These are phyloP conservation scores for Acipenser transmontanus DNA, from an alignment of 2,797 vertebrate genomes.

Conservation along the genomic window DNA sequence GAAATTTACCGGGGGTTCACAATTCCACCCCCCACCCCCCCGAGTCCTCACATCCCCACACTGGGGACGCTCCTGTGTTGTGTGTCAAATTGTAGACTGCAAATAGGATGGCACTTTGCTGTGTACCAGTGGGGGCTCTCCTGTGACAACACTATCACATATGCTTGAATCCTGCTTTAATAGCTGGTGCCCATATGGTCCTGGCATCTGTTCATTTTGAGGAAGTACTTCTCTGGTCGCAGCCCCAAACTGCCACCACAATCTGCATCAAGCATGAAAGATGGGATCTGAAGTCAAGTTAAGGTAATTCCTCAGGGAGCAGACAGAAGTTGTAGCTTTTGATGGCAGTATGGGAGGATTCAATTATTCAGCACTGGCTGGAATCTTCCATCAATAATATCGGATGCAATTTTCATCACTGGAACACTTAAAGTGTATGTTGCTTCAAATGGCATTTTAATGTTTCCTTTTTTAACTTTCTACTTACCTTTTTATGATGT, in stretches of 20 bases:
- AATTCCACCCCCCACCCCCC: no score
- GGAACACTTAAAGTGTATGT: neutral
- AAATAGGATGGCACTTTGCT: neutral
- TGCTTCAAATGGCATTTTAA: neutral
- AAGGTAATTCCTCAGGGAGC: neutral
- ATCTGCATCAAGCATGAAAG: neutral
- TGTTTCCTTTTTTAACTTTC: no score
- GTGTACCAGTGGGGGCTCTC: neutral
- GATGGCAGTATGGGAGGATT: neutral
- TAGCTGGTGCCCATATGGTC: neutral
- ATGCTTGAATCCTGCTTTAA: neutral
- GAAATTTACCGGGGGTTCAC: no score
- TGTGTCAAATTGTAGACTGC: neutral
- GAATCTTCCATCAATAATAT: slow-evolving; percentile 2
- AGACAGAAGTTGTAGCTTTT: neutral
- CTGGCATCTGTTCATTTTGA: neutral
- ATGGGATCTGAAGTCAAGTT: neutral
- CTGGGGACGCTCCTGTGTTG: no score
- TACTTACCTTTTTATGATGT: no score
- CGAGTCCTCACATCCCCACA: no score
- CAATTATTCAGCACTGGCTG: neutral
- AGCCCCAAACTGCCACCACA: neutral
- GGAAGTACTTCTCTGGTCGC: neutral
- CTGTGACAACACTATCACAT: neutral
- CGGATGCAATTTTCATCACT: slow-evolving; percentile 1